Evolutionary conservation across 64 coral and sea anemone genomes (phyloP), one percentile per base, ranked within the genome.

Genomic region (Acropora tenuis): DNA sequence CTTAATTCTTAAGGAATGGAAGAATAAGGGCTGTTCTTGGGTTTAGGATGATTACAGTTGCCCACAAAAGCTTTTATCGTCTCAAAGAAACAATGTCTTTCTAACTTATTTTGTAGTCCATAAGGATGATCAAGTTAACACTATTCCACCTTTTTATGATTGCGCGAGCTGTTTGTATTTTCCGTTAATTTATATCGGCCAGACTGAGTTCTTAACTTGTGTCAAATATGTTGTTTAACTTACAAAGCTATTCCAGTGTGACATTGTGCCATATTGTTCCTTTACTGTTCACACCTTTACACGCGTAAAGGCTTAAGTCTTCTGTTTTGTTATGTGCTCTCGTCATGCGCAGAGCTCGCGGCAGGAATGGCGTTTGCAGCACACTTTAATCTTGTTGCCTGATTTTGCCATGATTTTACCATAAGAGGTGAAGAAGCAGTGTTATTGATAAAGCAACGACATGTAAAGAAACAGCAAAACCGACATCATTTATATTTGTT

Each of bases 241-340:
- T 91, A 91, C 89, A 13, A 2, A 84, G 50, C 48, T 76, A 71
- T 15, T 61, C 73, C 50, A 91, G 1, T 75, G 69, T 91, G 4
- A 84, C 48, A 44, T 91, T 72, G 18, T 44, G 71, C 80, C 69
- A 84, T 0, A 53, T 69, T 52, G 48, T 75, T 76, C 89, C 89
- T 66, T 91, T 80, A 48, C 1, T 58, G 47, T 91, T 91, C 20
- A 69, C 74, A 40, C 48, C 89, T 46, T 76, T 41, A 60, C 89
- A 91, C 0, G 79, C 75, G 69, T 91, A 91, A 11, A 43, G 43
- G 63, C 89, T 80, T 76, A 91, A 91, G 53, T 84, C 49, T 8
- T 16, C 42, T 17, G 69, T 16, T 42, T 48, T 83, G 20, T 40
- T 74, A 15, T 2, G 74, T 60, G 48, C 89, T 83, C 73, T 44